Percentiles rank a stretch among this genome's conserved stretches.
phyloP scores from a whole-genome alignment of 2,113 vertebrate genomes.

The Antechinus flavipes region DNA sequence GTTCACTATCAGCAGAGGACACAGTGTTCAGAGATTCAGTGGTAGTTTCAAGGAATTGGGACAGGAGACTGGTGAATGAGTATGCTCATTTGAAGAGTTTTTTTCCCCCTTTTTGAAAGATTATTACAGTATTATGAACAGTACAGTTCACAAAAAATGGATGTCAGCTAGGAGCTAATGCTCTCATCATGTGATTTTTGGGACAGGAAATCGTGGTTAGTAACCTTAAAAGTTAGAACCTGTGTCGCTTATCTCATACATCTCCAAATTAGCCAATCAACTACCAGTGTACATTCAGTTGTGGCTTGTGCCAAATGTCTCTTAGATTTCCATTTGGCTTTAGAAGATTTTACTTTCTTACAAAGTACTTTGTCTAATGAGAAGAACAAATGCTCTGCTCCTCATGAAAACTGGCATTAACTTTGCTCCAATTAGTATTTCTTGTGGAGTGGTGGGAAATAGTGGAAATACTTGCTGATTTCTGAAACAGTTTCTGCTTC shows the following conservation, averaged over 20 bases:
- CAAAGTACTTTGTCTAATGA: slow-evolving; percentile 57
- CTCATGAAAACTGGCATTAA: neutral
- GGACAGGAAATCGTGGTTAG: slow-evolving; percentile 93
- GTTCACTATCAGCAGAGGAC: slow-evolving; percentile 77
- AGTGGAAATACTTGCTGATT: slow-evolving; percentile 50
- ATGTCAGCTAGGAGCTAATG: slow-evolving; percentile 9
- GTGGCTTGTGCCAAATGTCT: slow-evolving; percentile 80
- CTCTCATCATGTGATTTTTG: slow-evolving; percentile 77
- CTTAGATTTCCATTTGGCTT: slow-evolving; percentile 82
- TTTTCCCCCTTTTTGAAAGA: slow-evolving; percentile 51
- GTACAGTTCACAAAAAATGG: slow-evolving; percentile 4
- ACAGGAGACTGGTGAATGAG: neutral
- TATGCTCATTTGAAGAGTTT: neutral
- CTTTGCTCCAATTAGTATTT: slow-evolving; percentile 38
- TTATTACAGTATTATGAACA: slow-evolving; percentile 55
- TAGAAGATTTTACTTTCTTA: slow-evolving; percentile 68
- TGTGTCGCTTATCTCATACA: slow-evolving; percentile 83
- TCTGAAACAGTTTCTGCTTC: slow-evolving; percentile 40
- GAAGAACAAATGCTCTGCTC: slow-evolving; percentile 10
- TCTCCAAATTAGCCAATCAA: slow-evolving; percentile 84
- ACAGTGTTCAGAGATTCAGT: slow-evolving; percentile 52
- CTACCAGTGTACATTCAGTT: slow-evolving; percentile 65
- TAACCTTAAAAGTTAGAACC: slow-evolving; percentile 85
- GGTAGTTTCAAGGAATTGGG: slow-evolving; percentile 50
- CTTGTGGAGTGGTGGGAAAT: neutral